These are phyloP conservation scores for Bos javanicus DNA, from an alignment of 2,113 vertebrate genomes.

Conservation along the genomic window DNA sequence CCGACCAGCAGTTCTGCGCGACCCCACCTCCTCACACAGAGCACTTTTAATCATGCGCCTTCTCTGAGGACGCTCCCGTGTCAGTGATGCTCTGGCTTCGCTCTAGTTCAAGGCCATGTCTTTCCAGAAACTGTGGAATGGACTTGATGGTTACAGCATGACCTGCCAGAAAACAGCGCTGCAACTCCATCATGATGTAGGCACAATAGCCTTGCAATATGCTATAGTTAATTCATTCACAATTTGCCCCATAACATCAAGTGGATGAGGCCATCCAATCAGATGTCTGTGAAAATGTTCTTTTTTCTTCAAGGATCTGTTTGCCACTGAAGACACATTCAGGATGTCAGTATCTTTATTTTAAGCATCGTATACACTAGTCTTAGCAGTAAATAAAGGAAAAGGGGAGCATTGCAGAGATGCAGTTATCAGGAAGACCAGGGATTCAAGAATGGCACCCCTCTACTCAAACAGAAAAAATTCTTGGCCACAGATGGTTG, in stretches of 20 bases:
- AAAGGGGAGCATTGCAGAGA: neutral
- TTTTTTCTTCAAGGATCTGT: neutral
- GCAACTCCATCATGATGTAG: fast-evolving
- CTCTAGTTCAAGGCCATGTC: neutral
- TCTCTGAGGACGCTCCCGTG: fast-evolving
- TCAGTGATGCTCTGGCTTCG: neutral
- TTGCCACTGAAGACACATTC: neutral
- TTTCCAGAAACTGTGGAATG: neutral
- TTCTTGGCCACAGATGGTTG: neutral
- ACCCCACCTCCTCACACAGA: fast-evolving
- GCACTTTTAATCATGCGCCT: fast-evolving
- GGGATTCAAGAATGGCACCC: neutral
- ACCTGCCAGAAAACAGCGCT: neutral
- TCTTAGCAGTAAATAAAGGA: neutral
- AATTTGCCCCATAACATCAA: neutral
- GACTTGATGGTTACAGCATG: neutral
- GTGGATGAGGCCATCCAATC: neutral
- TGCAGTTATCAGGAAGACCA: neutral
- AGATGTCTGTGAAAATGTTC: neutral
- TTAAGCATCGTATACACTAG: neutral
- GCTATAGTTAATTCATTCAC: neutral
- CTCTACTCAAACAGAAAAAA: neutral
- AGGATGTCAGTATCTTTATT: neutral
- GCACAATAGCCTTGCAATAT: neutral
- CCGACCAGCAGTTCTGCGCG: fast-evolving